Base-by-base conservation (phyloP, 2,888 invertebrate species). In the Ectemnius lituratus region DNA sequence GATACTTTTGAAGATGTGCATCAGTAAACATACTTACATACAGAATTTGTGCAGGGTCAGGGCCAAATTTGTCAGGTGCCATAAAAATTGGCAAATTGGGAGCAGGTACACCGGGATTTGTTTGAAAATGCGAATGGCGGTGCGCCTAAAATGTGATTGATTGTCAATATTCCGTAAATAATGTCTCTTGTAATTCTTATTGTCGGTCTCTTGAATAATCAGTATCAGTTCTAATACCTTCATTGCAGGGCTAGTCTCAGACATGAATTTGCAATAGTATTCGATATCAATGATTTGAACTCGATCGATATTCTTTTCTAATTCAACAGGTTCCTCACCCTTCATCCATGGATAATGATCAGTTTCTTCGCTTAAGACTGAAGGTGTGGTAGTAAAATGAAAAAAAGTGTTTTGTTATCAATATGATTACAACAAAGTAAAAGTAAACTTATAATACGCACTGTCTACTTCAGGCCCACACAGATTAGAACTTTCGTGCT, bases 241-340 rank as follows among this genome's bases (percentile, higher is more conserved):
- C 16, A 69, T 18, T 14, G 16, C 0, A 45, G 70, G 2, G 20
- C 2, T 1, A 1, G 6, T 11, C 56, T 18, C 6, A 16, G 14
- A 2, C 65, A 94, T 92, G 83, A 96, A 96, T 66, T 93, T 92
- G 73, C 93, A 93, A 87, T 94, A 96, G 85, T 95, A 94, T 75
- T 95, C 93, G 2, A 96, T 91, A 85, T 96, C 96, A 85, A 95
- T 93, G 0, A 94, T 88, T 4, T 94, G 94, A 0, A 94, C 91
- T 0, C 90, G 82, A 1, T 93, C 91, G 1, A 94, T 82, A 81
- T 94, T 92, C 5, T 94, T 92, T 13, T 93, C 93, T n/a, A 96
- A 91, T 89, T 96, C 95, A 0, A 93, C 88, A 0, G 96, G 96
- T 84, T 96, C 95, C 70, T 93, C 91, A 46, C 91, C 89, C 58